Percentiles rank a stretch among this genome's conserved stretches.
Conservation (phyloP, 2,113 vertebrate genomes). For the Vimba vimba region DNA sequence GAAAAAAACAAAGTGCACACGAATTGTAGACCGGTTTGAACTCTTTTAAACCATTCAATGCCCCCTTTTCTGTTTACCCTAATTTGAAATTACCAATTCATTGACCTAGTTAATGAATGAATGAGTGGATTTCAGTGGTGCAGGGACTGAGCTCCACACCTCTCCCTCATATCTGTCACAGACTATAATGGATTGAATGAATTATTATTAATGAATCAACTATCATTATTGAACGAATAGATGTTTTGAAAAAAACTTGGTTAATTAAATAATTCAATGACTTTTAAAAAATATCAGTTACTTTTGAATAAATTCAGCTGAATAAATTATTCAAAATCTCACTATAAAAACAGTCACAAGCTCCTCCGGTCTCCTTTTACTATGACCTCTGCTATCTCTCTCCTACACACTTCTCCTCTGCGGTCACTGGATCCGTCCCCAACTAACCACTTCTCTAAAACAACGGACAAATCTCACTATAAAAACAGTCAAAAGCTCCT, state of each 20-base stretch:
- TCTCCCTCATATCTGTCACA: neutral
- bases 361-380: too few relatives aligned
- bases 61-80: neutral
- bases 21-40: too few relatives aligned
- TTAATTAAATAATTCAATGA: neutral
- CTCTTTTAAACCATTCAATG: neutral
- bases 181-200: neutral
- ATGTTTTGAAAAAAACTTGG: neutral
- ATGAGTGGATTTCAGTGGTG: neutral
- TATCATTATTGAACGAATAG: neutral
- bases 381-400: too few relatives aligned
- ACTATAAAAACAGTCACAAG: neutral
- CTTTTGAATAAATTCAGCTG: neutral
- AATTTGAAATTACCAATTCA: too few relatives aligned
- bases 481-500: neutral
- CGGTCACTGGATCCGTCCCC: fast-evolving
- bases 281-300: neutral
- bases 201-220: too few relatives aligned
- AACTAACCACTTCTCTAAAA: too few relatives aligned
- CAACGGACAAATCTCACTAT: too few relatives aligned
- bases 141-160: neutral
- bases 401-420: too few relatives aligned
- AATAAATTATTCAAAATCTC: neutral
- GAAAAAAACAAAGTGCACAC: too few relatives aligned
- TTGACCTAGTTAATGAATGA: too few relatives aligned